These are phyloP conservation scores for Sycophila texana DNA, from an alignment of 2,888 invertebrate genomes.

Conservation along the genomic window DNA sequence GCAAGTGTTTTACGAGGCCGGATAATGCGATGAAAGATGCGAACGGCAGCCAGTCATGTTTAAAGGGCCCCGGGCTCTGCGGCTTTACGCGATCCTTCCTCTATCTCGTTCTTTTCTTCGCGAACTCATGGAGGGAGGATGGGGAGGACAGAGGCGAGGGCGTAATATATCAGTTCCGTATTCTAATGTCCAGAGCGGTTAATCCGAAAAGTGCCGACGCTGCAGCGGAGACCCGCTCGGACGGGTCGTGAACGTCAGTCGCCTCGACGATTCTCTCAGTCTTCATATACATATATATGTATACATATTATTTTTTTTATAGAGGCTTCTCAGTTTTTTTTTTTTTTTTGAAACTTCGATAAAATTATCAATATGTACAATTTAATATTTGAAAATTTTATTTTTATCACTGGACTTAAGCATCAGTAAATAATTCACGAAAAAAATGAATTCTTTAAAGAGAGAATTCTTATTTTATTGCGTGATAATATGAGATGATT, in stretches of 20 bases:
- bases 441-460: too few species aligned
- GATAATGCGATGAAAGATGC: constrained; percentile 75
- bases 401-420: too few species aligned
- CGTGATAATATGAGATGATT: too few species aligned
- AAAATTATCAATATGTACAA: too few species aligned
- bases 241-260: constrained; percentile 50
- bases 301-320: too few species aligned
- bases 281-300: neutral
- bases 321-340: too few species aligned
- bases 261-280: constrained; percentile 13
- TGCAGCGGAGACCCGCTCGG: constrained; percentile 65
- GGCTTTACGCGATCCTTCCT: constrained; percentile 39
- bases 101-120: constrained; percentile 59
- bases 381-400: too few species aligned
- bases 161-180: constrained; percentile 75
- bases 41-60: constrained; percentile 72
- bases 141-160: neutral
- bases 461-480: too few species aligned
- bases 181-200: constrained; percentile 75
- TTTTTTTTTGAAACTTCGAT: too few species aligned
- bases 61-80: constrained; percentile 63
- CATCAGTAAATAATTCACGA: too few species aligned
- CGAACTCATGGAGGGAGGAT: constrained; percentile 53
- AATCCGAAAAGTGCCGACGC: constrained; percentile 75
- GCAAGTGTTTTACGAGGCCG: constrained; percentile 72